phyloP scores from a whole-genome alignment of 2,797 vertebrate species.

The Centroberyx gerrardi region DNA sequence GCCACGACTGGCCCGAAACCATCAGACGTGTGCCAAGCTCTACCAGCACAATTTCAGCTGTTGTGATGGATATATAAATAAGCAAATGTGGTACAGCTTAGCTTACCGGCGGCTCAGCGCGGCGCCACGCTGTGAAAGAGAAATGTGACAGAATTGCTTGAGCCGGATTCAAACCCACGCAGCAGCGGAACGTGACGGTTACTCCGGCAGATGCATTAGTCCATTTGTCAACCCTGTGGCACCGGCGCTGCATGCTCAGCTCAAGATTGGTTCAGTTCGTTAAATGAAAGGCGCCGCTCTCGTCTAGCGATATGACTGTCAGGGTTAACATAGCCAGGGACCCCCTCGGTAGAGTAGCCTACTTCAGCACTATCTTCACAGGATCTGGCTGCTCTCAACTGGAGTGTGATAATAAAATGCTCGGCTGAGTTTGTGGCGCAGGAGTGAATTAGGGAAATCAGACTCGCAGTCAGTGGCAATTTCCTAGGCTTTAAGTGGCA shows the following conservation, averaged over 20 bases:
- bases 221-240: slow-evolving; percentile 54
- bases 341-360: slow-evolving; percentile 49
- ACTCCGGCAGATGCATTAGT: slow-evolving; percentile 58
- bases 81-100: slow-evolving; percentile 37
- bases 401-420: slow-evolving; percentile 73
- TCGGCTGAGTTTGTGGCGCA: slow-evolving; percentile 66
- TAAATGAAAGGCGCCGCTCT: slow-evolving; percentile 61
- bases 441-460: slow-evolving; percentile 80
- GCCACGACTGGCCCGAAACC: slow-evolving; percentile 44
- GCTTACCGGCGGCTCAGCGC: slow-evolving; percentile 44
- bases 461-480: slow-evolving; percentile 71
- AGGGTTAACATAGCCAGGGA: slow-evolving; percentile 61
- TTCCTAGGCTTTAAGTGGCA: slow-evolving; percentile 77
- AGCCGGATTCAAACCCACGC: slow-evolving; percentile 63
- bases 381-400: slow-evolving; percentile 66
- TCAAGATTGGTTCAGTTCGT: slow-evolving; percentile 69
- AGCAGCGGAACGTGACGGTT: slow-evolving; percentile 53
- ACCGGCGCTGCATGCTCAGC: slow-evolving; percentile 42
- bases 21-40: slow-evolving; percentile 32
- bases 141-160: slow-evolving; percentile 62
- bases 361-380: slow-evolving; percentile 69
- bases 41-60: slow-evolving; percentile 40
- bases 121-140: slow-evolving; percentile 12
- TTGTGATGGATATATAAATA: slow-evolving; percentile 50
- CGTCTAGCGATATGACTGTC: slow-evolving; percentile 64